Conservation (phyloP, 2,888 invertebrate species). For the Dromius quadrimaculatus region DNA sequence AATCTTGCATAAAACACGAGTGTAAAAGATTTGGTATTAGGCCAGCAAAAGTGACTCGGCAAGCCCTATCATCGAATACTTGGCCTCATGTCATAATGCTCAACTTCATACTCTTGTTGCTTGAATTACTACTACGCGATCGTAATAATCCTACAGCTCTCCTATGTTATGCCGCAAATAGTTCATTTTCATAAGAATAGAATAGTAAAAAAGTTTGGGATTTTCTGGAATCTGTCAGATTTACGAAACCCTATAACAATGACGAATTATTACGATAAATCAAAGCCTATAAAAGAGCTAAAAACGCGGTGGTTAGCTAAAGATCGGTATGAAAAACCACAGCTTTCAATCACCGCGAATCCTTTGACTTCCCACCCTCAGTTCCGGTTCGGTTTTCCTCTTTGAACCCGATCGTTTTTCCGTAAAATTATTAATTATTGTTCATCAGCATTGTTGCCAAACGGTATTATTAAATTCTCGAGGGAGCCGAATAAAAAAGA, state of each 20-base stretch:
- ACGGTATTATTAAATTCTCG: conserved; percentile 49
- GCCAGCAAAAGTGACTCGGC: too few relatives aligned
- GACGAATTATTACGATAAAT: conserved; percentile 33
- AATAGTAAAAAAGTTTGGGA: too few relatives aligned
- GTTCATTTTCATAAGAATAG: too few relatives aligned
- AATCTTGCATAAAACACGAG: too few relatives aligned
- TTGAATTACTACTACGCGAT: too few relatives aligned
- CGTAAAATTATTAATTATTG: conserved; percentile 52
- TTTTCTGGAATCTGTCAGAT: background rate
- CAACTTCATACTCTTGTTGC: too few relatives aligned
- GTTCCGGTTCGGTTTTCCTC: conserved; percentile 37
- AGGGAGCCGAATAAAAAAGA: conserved; percentile 43
- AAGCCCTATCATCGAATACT: too few relatives aligned
- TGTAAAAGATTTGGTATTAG: too few relatives aligned
- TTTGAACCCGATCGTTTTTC: conserved; percentile 48
- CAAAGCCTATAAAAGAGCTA: conserved; percentile 15
- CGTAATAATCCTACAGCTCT: too few relatives aligned
- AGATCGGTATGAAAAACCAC: conserved; percentile 13
- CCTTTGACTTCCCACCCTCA: conserved; percentile 13
- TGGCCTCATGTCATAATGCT: too few relatives aligned
- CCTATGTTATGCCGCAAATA: too few relatives aligned
- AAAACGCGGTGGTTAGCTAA: conserved; percentile 22
- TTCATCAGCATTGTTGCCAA: conserved; percentile 49
- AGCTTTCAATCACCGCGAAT: conserved; percentile 29
- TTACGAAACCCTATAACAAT: background rate